Evolutionary conservation across 2,113 vertebrate genomes (phyloP).

Genomic region (Bujurquina vittata): DNA sequence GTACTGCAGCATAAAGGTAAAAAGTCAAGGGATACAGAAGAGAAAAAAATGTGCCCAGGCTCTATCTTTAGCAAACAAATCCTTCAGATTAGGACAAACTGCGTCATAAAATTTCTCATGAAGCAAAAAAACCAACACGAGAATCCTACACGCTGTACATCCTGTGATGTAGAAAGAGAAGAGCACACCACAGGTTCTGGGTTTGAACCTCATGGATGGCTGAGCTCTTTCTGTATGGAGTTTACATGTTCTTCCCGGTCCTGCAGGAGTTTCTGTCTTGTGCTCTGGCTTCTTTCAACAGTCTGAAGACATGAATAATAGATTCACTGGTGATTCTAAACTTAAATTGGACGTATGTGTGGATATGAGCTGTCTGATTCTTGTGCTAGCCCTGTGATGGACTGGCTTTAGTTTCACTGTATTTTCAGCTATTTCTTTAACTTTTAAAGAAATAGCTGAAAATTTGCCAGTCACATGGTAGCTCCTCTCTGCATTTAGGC

Average conservation of each 20-base stretch:
- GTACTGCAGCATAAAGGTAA: neutral
- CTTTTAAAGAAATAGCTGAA: no score
- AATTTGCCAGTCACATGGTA: neutral
- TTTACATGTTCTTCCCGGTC: neutral
- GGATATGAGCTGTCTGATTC: neutral
- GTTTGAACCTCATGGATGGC: neutral
- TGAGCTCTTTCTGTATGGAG: neutral
- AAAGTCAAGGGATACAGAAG: neutral
- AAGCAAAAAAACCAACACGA: slow-evolving; percentile 41
- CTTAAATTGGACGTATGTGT: neutral
- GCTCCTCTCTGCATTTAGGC: neutral
- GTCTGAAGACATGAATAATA: neutral
- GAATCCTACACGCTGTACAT: slow-evolving; percentile 13
- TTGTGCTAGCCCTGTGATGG: neutral
- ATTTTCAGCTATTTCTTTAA: no score
- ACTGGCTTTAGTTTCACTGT: neutral
- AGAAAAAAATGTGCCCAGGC: neutral
- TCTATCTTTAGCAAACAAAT: neutral
- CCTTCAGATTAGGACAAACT: slow-evolving; percentile 30
- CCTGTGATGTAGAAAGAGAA: neutral
- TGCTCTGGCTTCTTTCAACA: neutral
- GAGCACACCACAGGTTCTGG: neutral
- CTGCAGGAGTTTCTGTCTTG: neutral
- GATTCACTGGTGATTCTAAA: neutral
- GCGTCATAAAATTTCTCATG: slow-evolving; percentile 23